These are phyloP conservation scores for Catharus bicknelli DNA, from an alignment of 2,113 vertebrate genomes.

Conservation along the genomic window DNA sequence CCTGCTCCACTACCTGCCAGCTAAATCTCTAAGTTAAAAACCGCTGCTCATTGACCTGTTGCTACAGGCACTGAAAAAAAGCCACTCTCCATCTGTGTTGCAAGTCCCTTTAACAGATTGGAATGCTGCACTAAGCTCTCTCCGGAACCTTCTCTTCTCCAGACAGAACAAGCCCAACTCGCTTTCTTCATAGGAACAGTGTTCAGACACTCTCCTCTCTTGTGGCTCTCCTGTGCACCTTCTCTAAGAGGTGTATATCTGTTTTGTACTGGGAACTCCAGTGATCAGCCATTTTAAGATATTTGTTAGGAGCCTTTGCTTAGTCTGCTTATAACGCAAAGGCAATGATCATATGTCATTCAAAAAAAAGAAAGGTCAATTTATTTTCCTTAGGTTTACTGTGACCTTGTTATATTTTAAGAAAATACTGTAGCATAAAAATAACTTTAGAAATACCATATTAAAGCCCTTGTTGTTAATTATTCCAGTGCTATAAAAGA, in stretches of 20 bases:
- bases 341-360: background rate
- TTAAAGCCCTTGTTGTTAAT: background rate
- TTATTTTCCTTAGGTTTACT: background rate
- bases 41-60: background rate
- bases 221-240: background rate
- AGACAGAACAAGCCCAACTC: background rate
- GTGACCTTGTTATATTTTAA: background rate
- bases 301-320: background rate
- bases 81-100: background rate
- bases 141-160: background rate
- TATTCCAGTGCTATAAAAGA: background rate
- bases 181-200: background rate
- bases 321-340: background rate
- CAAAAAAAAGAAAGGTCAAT: background rate
- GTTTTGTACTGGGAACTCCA: background rate
- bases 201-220: background rate
- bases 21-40: background rate
- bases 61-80: background rate
- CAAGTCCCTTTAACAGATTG: background rate
- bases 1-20: background rate
- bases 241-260: background rate
- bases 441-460: background rate
- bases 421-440: background rate
- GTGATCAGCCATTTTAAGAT: background rate
- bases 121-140: background rate